These are phyloP conservation scores for Hipposideros larvatus DNA, from an alignment of 2,797 vertebrate species.

Conservation along the genomic window DNA sequence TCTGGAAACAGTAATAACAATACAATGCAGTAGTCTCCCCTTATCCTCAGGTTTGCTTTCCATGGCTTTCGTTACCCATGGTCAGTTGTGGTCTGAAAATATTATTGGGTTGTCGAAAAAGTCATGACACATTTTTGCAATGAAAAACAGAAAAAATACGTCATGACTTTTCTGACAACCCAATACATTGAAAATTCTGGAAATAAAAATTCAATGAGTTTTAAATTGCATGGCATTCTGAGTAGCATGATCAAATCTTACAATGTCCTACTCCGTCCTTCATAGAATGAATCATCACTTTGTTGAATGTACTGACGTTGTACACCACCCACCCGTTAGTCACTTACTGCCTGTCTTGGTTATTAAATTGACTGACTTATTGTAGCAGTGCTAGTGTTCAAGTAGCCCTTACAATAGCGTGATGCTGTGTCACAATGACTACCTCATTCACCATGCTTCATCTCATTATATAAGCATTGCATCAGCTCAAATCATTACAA, in stretches of 20 bases:
- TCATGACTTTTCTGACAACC: no score
- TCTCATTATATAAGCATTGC: not conserved
- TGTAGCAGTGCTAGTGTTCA: not conserved
- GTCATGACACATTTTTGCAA: no score
- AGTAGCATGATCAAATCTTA: not conserved
- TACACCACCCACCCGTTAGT: not conserved
- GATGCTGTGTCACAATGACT: not conserved
- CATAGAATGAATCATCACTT: not conserved
- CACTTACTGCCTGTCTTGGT: not conserved
- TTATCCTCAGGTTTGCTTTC: not conserved
- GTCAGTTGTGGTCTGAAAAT: not conserved
- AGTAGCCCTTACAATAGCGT: not conserved
- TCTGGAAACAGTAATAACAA: not conserved
- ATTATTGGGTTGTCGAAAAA: no score
- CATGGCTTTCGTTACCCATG: not conserved
- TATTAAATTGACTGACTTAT: not conserved
- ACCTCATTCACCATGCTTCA: not conserved
- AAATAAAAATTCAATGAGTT: not conserved
- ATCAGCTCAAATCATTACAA: not conserved
- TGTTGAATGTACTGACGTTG: not conserved
- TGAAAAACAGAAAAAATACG: no score
- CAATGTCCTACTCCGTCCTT: not conserved
- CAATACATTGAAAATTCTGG: not conserved
- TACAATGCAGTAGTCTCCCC: not conserved
- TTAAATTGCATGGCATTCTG: not conserved